Evolutionary conservation across 2,113 vertebrate genomes (phyloP).

Genomic region (Rhagologus leucostigma): DNA sequence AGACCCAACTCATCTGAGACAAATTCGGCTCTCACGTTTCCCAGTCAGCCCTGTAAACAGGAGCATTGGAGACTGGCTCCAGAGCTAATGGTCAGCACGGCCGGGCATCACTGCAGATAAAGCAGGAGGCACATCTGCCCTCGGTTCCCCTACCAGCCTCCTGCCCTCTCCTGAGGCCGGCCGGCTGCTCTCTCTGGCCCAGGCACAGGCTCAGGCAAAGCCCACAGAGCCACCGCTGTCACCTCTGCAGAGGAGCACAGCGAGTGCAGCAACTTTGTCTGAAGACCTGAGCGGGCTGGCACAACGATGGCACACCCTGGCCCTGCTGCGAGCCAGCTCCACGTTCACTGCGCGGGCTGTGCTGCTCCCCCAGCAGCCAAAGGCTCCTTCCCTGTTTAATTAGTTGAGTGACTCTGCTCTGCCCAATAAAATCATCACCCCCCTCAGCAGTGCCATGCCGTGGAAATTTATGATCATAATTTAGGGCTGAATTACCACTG

Average conservation of each 20-base stretch:
- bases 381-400: conserved; percentile 24
- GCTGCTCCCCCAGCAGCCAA: background rate
- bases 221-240: background rate
- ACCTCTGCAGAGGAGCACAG: background rate
- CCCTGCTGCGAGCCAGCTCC: fast-evolving
- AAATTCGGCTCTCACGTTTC: background rate
- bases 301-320: background rate
- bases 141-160: fast-evolving
- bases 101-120: background rate
- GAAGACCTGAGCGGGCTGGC: fast-evolving
- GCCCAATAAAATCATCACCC: conserved; percentile 44
- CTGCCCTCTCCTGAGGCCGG: fast-evolving
- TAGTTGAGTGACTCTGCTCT: conserved; percentile 37
- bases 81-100: background rate
- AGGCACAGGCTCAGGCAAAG: background rate
- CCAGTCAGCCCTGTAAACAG: background rate
- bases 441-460: background rate
- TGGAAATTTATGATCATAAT: conserved; percentile 71
- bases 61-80: too few relatives aligned
- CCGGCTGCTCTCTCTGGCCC: background rate
- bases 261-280: fast-evolving
- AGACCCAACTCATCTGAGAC: fast-evolving
- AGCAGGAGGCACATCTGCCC: background rate
- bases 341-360: fast-evolving
- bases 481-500: conserved; percentile 67